Base-by-base conservation (phyloP, 1,140 invertebrate genomes). In the Pemphigus obesinymphae region DNA sequence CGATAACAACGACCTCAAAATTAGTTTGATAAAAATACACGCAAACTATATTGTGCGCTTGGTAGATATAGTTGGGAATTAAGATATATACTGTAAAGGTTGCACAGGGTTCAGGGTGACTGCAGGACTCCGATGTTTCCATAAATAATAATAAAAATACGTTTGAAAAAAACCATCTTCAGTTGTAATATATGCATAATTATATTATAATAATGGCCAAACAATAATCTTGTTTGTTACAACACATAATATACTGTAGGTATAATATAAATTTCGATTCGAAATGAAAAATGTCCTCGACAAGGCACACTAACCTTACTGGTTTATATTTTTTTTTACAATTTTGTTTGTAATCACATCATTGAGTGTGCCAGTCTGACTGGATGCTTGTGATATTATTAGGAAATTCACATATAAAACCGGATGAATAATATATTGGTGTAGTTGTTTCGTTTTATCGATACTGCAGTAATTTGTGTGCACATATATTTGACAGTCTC, bases 231-330 rank as follows among this genome's bases (percentile, higher is more conserved):
- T 73, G 70, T 73, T 50, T 73, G 26, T 73, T 73, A 50, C 70
- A 29, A 73, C 43, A 73, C 17, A 50, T 29, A 26, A n/a, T n/a
- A 10, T 63, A 63, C 29, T 8, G n/a, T n/a, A n/a, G n/a, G n/a
- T n/a, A n/a, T 34, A 11, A 31, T 31, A 61, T 17, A n/a, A 0
- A 17, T 73, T 73, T 50, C 26, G 26, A 73, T 73, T 50, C 50
- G 26, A 50, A 73, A 50, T 73, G 23, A 73, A 73, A 73, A 73
- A 31, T 73, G 70, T 73, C 70, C 70, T 73, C 70, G 70, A 73
- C 70, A 29, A 50, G 43, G 43, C 70, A 48, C 43, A 43, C 66
- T 70, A 70, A 70, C 37, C 68, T 45, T 70, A 70, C 68, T 11
- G 40, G 70, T 73, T 73, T 29, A 31, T 72, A 72, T 48, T 23